Evolutionary conservation across 2,888 invertebrate species (phyloP), one percentile per base, ranked within the genome.

Genomic region (Osmoderma eremita): DNA sequence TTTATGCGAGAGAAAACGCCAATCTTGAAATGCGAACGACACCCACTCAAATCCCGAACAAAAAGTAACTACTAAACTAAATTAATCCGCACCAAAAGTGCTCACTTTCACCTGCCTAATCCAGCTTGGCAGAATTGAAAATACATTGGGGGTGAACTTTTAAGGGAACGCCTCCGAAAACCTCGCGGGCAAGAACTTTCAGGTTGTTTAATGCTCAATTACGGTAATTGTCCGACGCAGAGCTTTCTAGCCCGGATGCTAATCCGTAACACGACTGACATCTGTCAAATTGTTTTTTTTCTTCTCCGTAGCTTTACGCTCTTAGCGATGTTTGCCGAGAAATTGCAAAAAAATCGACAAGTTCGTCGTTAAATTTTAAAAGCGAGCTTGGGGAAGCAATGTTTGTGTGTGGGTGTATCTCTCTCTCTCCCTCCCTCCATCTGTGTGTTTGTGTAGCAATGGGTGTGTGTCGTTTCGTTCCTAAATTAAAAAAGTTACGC

Each of bases 151-250:
- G 30, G 30, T 10, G 2, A 30, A 30, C 30, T 30, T 30, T 30
- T 10, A 30, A 30, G 20, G 8, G 36, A 15, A 15, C 17, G 13
- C 24, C 36, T 17, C 8, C 8, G 38, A 36, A 36, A 10, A 17
- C 18, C 18, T 36, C 17, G 36, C 17, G 39, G 53, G n/a, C 17
- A 38, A 30, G 36, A 15, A 48, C 18, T 48, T 18, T 20, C 48
- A 48, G 48, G 48, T 48, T 48, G 48, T 48, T 48, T 48, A 48
- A 18, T 48, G 48, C 48, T 48, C 38, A 53, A 53, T 53, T 53
- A 38, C n/a, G 17, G 36, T 53, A 53, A 53, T 38, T 53, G 53
- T 53, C 2, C 18, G 53, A 12, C 15, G 48, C 10, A 48, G 20
- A 8, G 20, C 10, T 20, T 10, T 3, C 20, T 18, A 8, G 18